Percentiles rank a stretch among this genome's conserved stretches.
Evolutionary conservation across 2,113 vertebrate species (phyloP).

Genomic region (Grus americana): DNA sequence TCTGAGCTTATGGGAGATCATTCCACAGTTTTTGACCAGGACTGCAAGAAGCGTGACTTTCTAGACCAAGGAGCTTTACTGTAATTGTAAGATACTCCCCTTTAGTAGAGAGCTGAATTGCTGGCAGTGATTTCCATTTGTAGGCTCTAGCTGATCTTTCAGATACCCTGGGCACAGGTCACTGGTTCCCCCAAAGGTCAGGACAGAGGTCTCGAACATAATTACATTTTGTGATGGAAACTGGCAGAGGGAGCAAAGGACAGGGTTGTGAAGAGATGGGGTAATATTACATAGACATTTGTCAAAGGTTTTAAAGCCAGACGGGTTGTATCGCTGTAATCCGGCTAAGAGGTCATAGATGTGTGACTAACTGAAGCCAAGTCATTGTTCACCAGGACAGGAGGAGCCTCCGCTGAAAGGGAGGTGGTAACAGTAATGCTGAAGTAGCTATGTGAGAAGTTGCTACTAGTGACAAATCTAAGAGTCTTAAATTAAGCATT

Average conservation of each 20-base stretch:
- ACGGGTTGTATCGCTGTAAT: rapidly evolving
- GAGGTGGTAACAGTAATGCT: neutral
- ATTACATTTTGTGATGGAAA: neutral
- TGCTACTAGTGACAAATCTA: neutral
- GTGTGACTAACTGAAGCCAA: neutral
- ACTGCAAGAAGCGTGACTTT: neutral
- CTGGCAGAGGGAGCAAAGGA: neutral
- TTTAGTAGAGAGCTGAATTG: neutral
- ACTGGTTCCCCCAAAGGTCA: neutral
- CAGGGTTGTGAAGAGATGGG: neutral
- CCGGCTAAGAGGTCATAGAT: neutral
- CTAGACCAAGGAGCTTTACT: neutral
- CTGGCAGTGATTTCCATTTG: neutral
- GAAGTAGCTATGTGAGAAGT: neutral
- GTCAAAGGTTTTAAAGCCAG: neutral
- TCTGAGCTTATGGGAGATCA: neutral
- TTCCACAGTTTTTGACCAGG: neutral
- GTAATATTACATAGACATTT: neutral
- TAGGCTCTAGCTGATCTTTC: neutral
- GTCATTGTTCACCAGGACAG: neutral
- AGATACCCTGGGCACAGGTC: neutral
- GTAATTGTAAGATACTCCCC: neutral
- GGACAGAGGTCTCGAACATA: neutral
- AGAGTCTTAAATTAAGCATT: neutral
- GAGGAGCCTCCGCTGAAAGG: neutral